Conservation (phyloP, 2,797 vertebrate genomes). For the Oreochromis grahami region DNA sequence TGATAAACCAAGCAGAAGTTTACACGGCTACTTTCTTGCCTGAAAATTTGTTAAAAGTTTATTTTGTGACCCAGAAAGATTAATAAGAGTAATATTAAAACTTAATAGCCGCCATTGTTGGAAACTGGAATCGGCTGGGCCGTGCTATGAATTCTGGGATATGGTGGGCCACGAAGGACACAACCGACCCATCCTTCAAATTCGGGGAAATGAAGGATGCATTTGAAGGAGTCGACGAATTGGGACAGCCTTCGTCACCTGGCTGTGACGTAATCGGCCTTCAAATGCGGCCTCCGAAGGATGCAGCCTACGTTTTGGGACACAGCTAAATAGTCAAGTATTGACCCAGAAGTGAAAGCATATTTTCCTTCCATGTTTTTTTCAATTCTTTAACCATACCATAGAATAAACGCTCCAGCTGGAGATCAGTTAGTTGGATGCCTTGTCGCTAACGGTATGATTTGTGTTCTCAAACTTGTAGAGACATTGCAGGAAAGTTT, state of each 20-base stretch:
- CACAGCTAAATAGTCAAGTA: background rate
- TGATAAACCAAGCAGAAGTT: background rate
- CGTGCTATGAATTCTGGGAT: accelerated
- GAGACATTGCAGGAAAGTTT: background rate
- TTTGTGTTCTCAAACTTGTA: background rate
- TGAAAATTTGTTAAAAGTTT: background rate
- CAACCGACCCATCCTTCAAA: background rate
- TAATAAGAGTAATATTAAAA: background rate
- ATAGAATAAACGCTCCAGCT: background rate
- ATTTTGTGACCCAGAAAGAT: background rate
- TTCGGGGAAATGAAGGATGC: background rate
- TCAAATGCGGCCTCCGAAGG: background rate
- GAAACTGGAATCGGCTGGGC: background rate
- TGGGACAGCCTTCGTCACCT: background rate
- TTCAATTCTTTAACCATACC: background rate
- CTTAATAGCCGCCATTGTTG: background rate
- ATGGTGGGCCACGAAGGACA: background rate
- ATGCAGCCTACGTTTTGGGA: background rate
- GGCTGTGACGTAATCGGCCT: background rate
- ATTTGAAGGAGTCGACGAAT: background rate
- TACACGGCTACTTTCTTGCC: accelerated
- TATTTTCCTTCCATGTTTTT: background rate
- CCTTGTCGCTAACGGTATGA: background rate
- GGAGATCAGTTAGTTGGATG: background rate
- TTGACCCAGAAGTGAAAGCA: background rate